Percentiles rank a stretch among this genome's conserved stretches.
Conservation (phyloP, 2,888 invertebrate genomes). For the Drosophila paranaensis region DNA sequence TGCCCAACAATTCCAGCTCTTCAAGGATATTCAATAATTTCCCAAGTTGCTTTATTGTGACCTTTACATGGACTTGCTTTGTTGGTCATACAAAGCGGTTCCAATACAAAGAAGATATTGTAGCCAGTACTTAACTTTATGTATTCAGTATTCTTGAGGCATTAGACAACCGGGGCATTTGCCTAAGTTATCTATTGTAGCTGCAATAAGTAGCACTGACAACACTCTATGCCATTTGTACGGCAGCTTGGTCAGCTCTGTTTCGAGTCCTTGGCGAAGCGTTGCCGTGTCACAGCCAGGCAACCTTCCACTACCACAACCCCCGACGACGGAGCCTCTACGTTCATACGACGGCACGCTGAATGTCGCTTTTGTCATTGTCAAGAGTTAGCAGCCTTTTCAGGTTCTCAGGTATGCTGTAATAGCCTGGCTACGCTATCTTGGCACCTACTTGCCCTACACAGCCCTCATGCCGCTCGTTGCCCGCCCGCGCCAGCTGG, state of each 20-base stretch:
- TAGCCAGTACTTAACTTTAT: not conserved
- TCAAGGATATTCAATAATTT: not conserved
- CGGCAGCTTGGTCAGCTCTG: constrained; percentile 56
- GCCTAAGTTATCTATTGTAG: constrained; percentile 24
- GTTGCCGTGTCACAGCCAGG: constrained; percentile 11
- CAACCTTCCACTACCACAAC: constrained; percentile 3
- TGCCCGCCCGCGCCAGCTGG: not conserved
- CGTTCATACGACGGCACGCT: not conserved
- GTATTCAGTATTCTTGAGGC: not conserved
- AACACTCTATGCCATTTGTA: constrained; percentile 48
- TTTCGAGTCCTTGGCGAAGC: constrained; percentile 21
- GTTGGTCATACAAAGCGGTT: constrained; percentile 3
- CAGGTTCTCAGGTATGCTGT: constrained; percentile 52
- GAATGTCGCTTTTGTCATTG: constrained; percentile 55
- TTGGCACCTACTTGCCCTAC: constrained; percentile 35
- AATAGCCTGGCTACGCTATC: constrained; percentile 50
- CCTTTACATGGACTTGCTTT: not conserved
- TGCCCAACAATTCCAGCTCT: not conserved
- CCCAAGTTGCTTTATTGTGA: not conserved
- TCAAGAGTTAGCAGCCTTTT: constrained; percentile 55
- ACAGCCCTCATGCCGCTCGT: not conserved
- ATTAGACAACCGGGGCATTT: constrained; percentile 26
- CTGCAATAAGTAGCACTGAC: constrained; percentile 28
- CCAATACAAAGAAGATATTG: not conserved
- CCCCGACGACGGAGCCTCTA: not conserved